Evolutionary conservation across 2,888 invertebrate genomes (phyloP), one percentile per base, ranked within the genome.

Genomic region (Eledona agricola): DNA sequence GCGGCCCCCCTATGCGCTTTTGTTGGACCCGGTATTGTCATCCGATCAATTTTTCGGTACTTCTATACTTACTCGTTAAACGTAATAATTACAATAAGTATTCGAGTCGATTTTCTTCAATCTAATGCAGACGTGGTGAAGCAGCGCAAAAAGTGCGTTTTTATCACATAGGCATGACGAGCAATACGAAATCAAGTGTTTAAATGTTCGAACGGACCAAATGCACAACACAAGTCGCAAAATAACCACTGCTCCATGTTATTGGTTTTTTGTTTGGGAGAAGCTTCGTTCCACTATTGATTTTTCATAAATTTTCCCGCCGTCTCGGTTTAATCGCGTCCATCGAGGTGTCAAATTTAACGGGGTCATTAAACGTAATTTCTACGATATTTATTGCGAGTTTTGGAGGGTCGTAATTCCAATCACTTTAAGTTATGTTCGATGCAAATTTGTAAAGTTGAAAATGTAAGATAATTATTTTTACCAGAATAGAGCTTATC

Each of bases 301-400:
- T 45, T 45, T 45, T 45, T 34, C 13, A 45, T 45, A 45, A 45
- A 45, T 45, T 42, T 45, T 34, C 45, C 22, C 19, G 32, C 15
- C 32, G 26, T 25, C 45, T 32, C 29, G 34, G 43, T 31, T 45
- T 45, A 45, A 45, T 34, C 34, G 45, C 26, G 34, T 45, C 45
- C 45, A 45, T 32, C 45, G 32, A 45, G 34, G 45, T 45, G 45
- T 34, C 34, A 45, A 45, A 45, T 45, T 45, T 45, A 45, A 45
- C 25, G 45, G 32, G 45, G 34, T 45, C 45, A 45, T 45, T 45
- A 45, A 45, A 45, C 25, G 34, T 45, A 34, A 34, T 45, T 34
- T 45, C 34, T 34, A 3, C 25, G 25, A 25, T 45, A 45, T 45
- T 45, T 43, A 43, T 31, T 29, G 17, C 15, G 23, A 17, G 16